phyloP scores from a whole-genome alignment of 2,888 invertebrate species.

The Herminia tarsipennalis region DNA sequence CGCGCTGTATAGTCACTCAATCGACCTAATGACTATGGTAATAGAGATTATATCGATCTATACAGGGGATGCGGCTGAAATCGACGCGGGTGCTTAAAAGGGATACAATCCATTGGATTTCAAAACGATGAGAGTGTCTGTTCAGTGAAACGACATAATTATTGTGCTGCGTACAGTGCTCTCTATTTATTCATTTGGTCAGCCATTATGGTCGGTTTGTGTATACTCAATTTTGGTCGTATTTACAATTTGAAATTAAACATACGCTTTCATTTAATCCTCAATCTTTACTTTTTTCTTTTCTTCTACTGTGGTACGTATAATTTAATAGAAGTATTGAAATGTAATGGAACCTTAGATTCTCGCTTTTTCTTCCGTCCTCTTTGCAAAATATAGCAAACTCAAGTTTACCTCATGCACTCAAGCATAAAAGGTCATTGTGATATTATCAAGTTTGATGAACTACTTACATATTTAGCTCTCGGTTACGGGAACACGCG shows the following conservation, averaged over 20 bases:
- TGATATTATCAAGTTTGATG: no score
- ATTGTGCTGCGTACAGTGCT: conserved; percentile 53
- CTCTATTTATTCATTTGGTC: conserved; percentile 51
- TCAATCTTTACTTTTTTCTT: no score
- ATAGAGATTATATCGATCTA: conserved; percentile 68
- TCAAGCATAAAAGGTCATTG: no score
- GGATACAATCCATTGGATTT: conserved; percentile 73
- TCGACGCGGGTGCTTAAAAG: conserved; percentile 69
- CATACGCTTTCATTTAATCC: background rate
- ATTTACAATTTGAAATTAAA: conserved; percentile 22
- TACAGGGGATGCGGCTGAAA: conserved; percentile 56
- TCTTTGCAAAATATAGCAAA: no score
- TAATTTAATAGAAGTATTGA: no score
- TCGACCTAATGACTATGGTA: conserved; percentile 65
- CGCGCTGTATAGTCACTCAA: conserved; percentile 50
- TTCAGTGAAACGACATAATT: conserved; percentile 64
- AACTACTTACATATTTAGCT: no score
- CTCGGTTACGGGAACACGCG: no score
- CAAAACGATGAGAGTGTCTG: conserved; percentile 67
- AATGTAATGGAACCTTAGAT: no score
- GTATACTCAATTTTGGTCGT: conserved; percentile 14
- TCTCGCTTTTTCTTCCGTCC: no score
- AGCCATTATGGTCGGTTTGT: conserved; percentile 37
- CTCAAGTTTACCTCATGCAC: no score
- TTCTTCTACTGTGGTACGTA: no score